Evolutionary conservation across 2,888 invertebrate genomes (phyloP).

Genomic region (Lepidochitona cinerea): DNA sequence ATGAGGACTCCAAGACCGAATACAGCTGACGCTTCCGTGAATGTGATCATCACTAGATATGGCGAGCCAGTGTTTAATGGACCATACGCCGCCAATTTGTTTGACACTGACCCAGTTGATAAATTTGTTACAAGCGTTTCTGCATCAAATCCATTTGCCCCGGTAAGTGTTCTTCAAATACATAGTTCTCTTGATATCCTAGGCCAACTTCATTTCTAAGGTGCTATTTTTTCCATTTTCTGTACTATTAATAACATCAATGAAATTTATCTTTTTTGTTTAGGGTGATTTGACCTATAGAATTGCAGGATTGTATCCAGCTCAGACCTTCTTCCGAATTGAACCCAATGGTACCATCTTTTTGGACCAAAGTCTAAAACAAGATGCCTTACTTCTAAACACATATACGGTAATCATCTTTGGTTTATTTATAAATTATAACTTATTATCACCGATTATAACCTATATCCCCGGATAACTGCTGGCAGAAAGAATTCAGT

Average conservation of each 20-base stretch:
- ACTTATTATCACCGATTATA: too few relatives aligned
- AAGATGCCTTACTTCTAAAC: not conserved
- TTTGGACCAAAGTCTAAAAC: not conserved
- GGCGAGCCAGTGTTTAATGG: not conserved
- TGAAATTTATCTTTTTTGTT: conserved; percentile 15
- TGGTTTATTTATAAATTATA: too few relatives aligned
- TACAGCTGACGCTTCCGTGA: not conserved
- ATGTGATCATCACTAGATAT: not conserved
- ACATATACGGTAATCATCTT: not conserved
- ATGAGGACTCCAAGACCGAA: not conserved
- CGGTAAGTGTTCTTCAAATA: too few relatives aligned
- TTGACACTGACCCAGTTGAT: not conserved
- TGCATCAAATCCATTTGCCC: not conserved
- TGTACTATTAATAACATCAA: not conserved
- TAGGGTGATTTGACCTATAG: conserved; percentile 44
- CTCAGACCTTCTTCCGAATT: conserved; percentile 38
- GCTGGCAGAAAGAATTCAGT: too few relatives aligned
- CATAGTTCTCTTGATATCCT: too few relatives aligned
- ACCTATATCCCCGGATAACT: too few relatives aligned
- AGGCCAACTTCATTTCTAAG: too few relatives aligned
- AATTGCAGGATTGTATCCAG: conserved; percentile 36
- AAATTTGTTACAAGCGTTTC: not conserved
- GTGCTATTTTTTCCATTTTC: too few relatives aligned
- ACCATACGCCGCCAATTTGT: not conserved
- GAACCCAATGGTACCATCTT: conserved; percentile 27